A percentile compares a stretch with the other conserved stretches of the same genome.
phyloP scores from a whole-genome alignment of 35 echinoderm and acorn worm species.

The Heliocidaris erythrogramma region DNA sequence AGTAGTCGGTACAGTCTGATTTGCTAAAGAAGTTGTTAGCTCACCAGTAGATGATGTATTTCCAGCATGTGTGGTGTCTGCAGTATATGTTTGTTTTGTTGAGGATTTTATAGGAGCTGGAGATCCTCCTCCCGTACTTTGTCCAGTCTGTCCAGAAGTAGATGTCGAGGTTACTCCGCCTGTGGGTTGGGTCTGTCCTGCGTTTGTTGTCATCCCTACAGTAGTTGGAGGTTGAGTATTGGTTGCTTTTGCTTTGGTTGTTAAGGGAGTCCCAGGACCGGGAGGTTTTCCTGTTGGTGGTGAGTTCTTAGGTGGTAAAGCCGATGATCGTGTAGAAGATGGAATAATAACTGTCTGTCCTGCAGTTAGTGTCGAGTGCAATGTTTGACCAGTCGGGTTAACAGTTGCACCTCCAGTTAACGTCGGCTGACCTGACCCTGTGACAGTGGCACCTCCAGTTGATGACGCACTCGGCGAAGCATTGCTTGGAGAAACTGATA shows the following conservation, averaged over 20 bases:
- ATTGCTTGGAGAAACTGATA: not conserved
- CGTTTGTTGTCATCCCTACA: not conserved
- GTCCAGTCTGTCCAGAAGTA: not conserved
- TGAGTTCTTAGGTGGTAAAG: not conserved
- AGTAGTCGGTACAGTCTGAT: not conserved
- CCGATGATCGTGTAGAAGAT: not conserved
- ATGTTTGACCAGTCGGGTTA: not conserved
- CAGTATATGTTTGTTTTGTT: not conserved
- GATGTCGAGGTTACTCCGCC: not conserved
- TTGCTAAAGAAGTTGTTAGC: not conserved
- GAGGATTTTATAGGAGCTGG: constrained; percentile 14
- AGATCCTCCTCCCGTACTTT: not conserved
- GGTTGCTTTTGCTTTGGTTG: not conserved
- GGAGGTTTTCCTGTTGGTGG: not conserved
- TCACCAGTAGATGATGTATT: not conserved
- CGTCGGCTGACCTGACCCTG: not conserved
- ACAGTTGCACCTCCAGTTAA: not conserved
- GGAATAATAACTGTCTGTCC: not conserved
- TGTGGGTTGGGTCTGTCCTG: constrained; percentile 4
- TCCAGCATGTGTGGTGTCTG: not conserved
- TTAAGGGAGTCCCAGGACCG: not conserved
- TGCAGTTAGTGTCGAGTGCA: not conserved
- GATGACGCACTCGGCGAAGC: not conserved
- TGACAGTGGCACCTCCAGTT: not conserved
- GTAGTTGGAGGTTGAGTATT: not conserved